Conservation (phyloP, 2,888 invertebrate genomes). For the Clivina fossor region DNA sequence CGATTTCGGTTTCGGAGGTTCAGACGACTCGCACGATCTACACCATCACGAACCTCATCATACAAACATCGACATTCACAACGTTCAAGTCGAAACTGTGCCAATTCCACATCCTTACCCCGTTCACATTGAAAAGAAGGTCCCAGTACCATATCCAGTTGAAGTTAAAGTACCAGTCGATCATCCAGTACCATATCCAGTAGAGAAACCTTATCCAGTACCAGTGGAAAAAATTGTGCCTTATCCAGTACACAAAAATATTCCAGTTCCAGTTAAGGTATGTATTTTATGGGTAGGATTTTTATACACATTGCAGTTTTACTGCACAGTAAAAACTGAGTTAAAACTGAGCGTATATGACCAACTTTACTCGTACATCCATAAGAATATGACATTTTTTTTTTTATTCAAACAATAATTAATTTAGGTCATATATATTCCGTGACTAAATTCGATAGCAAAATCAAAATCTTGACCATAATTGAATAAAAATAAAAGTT, state of each 20-base stretch:
- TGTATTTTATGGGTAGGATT: no score
- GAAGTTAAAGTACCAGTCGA: slow-evolving; percentile 47
- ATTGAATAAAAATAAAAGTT: no score
- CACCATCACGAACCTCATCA: slow-evolving; percentile 43
- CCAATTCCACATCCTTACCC: slow-evolving; percentile 15
- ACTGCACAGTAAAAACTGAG: no score
- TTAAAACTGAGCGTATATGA: no score
- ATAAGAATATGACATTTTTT: no score
- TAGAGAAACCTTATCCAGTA: slow-evolving; percentile 50
- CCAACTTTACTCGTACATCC: no score
- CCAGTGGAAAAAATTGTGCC: slow-evolving; percentile 50
- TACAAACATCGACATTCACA: slow-evolving; percentile 38
- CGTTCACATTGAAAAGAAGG: slow-evolving; percentile 21
- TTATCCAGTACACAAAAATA: slow-evolving; percentile 44
- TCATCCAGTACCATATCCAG: slow-evolving; percentile 41
- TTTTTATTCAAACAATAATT: no score
- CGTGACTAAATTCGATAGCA: no score
- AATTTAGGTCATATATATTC: no score
- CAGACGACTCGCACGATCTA: slow-evolving; percentile 10
- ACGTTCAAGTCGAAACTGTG: slow-evolving; percentile 11
- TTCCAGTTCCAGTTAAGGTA: slow-evolving; percentile 48
- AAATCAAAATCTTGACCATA: no score
- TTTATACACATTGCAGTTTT: no score
- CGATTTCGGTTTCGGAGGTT: slow-evolving; percentile 44
- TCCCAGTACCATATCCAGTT: slow-evolving; percentile 29